Base-by-base conservation (phyloP, 23 tunicate genomes). In the Botrylloides violaceus region DNA sequence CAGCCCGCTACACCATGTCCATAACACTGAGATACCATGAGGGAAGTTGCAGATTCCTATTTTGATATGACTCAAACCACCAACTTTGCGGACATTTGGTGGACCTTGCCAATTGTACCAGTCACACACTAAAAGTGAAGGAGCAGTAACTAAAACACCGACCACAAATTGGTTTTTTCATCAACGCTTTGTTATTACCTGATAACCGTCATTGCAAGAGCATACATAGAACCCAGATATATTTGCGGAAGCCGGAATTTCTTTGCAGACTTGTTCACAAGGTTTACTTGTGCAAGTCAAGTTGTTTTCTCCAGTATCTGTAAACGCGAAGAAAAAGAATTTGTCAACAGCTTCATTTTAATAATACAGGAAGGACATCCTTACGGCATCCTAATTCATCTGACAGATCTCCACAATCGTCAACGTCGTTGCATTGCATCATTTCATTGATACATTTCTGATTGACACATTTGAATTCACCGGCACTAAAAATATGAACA, bases 231-330 rank as follows among this genome's bases (percentile, higher is more conserved):
- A 88, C 12, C 84, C 87, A 30, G 96, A 72, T 27, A 43, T 71
- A 25, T 65, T 38, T 15, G 36, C 27, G 26, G 25, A 23, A 18
- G 71, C 59, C 3, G 87, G 88, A 24, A 81, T 81, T 2, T 55
- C 50, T 2, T 62, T 66, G 29, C 96, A 88, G 34, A 55, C 43
- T 72, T 88, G 96, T 64, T 88, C 87, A 34, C 96, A 88, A 0
- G 96, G 96, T 4, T 56, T 76, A 30, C 76, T 39, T 3, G 49
- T 80, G 36, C 96, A 88, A 2, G 87, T 81, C 29, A 61, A 56
- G 49, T 72, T 80, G 25, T 85, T 88, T 36, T 88, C 86, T 23
- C 95, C 95, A 70, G 80, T 87, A 70, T 80, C 95, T 87, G 81
- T 43, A 77, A 77, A 1, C 26, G 5, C 4, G 26, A 4, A 29